A percentile compares a stretch with the other conserved stretches of the same genome.
Conservation (phyloP, 1,140 invertebrate genomes). For the Diachasmimorpha longicaudata region DNA sequence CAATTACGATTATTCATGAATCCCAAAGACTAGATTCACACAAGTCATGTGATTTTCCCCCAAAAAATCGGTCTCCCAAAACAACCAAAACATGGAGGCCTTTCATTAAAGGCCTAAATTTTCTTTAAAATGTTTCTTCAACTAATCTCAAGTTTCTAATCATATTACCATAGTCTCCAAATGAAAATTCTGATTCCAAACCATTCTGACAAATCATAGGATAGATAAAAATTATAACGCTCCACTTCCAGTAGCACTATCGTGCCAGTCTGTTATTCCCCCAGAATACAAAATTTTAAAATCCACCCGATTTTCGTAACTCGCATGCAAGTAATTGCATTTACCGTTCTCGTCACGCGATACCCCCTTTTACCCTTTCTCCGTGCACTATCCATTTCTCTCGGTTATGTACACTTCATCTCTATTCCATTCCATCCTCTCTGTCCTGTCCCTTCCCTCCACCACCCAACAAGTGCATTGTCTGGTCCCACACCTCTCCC, state of each 20-base stretch:
- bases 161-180: too few species aligned
- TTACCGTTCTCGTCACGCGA: constrained; percentile 25
- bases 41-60: too few species aligned
- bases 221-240: neutral
- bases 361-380: neutral
- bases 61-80: too few species aligned
- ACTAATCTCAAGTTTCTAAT: too few species aligned
- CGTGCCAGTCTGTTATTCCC: neutral
- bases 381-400: neutral
- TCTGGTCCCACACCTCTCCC: neutral
- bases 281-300: constrained; percentile 8
- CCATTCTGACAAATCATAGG: neutral
- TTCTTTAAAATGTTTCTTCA: too few species aligned
- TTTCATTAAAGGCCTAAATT: too few species aligned
- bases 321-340: constrained; percentile 30
- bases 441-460: neutral
- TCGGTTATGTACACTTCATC: neutral
- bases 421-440: neutral
- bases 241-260: neutral
- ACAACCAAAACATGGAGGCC: too few species aligned
- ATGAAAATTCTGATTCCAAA: too few species aligned
- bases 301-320: constrained; percentile 11
- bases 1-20: too few species aligned
- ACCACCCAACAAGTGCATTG: neutral
- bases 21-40: too few species aligned